phyloP scores from a whole-genome alignment of 2,113 vertebrate genomes.

The Alaudala cheleensis region DNA sequence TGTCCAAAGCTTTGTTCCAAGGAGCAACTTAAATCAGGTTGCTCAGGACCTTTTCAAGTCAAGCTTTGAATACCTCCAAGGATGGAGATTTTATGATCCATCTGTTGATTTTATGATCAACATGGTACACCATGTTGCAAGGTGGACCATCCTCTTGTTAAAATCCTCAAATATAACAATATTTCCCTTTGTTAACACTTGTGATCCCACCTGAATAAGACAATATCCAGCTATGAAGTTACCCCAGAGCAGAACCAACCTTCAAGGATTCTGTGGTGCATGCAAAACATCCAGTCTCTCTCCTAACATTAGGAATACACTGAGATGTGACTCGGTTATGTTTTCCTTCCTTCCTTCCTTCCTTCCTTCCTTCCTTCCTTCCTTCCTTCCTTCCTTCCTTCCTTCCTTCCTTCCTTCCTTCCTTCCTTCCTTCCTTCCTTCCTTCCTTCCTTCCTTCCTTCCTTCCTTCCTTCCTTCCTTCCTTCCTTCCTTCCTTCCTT shows the following conservation, averaged over 20 bases:
- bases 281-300: not conserved
- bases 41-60: not conserved
- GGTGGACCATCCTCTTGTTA: not conserved
- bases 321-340: not conserved
- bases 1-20: not conserved
- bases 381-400: no score
- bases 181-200: not conserved
- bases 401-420: no score
- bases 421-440: no score
- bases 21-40: not conserved
- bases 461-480: not conserved
- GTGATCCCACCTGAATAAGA: not conserved
- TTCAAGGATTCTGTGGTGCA: not conserved
- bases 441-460: not conserved
- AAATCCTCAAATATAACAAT: not conserved
- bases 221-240: not conserved
- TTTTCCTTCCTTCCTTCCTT: no score
- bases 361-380: no score
- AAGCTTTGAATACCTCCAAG: not conserved
- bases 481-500: no score
- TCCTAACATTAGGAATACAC: not conserved
- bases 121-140: no score
- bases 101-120: no score
- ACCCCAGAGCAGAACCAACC: not conserved
- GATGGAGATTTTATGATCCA: not conserved